Percentiles rank a stretch among this genome's conserved stretches.
Evolutionary conservation across 2,113 vertebrate species (phyloP).

Genomic region (Tautogolabrus adspersus): DNA sequence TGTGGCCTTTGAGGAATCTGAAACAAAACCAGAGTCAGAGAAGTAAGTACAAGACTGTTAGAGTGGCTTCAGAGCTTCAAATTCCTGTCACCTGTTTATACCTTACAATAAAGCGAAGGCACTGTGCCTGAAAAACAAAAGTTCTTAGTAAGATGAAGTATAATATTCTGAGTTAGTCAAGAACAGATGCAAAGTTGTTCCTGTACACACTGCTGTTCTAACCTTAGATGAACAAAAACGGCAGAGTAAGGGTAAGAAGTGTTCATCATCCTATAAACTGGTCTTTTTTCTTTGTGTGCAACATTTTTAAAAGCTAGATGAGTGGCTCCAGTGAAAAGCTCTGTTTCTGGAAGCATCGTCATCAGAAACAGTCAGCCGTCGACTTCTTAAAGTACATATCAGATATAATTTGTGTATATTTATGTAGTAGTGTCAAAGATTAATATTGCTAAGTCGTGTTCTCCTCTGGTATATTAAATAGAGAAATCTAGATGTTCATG

Average conservation of each 20-base stretch:
- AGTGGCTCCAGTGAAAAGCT: background rate
- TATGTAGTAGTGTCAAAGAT: background rate
- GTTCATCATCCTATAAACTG: background rate
- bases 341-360: background rate
- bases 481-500: constrained; percentile 11
- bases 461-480: constrained; percentile 10
- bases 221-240: background rate
- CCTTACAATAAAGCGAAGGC: constrained; percentile 2
- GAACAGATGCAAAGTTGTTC: constrained; percentile 16
- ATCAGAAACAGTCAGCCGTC: background rate
- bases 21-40: constrained; percentile 31
- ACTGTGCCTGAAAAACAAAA: constrained; percentile 14
- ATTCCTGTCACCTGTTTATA: constrained; percentile 19
- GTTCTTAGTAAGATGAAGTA: background rate
- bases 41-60: constrained; percentile 31
- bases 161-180: background rate
- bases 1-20: constrained; percentile 38
- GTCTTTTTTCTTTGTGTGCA: constrained; percentile 28
- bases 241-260: background rate
- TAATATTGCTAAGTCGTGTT: background rate
- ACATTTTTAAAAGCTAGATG: constrained; percentile 33
- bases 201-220: background rate
- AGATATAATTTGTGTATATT: background rate
- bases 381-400: background rate
- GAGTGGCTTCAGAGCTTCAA: constrained; percentile 30